Base-by-base conservation (phyloP, 1,140 invertebrate species). In the Leptonema lineaticorne region DNA sequence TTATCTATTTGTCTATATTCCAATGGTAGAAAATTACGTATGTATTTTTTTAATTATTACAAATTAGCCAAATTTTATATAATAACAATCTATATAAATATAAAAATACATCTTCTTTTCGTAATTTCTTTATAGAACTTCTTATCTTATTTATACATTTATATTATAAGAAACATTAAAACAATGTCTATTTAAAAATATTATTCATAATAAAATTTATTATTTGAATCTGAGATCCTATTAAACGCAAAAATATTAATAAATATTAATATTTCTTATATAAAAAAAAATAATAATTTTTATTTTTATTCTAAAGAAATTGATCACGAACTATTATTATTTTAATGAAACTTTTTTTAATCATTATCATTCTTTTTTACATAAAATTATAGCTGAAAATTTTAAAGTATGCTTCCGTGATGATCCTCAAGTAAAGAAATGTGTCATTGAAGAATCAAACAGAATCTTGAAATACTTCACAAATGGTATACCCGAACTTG, bases 401-500 rank as follows among this genome's bases (percentile, higher is more conserved):
- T 66, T 80, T 16, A 77, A 77, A 69, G 70, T 76, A 46, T 81
- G 79, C 63, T 72, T 75, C 18, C 74, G 75, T 58, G 73, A 75
- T 14, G 76, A 78, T 68, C 77, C 78, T 8, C 72, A 78, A 69
- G 59, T 81, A 24, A 74, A 74, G 63, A 71, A 76, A 16, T 81
- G 79, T 65, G 69, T 81, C 0, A 75, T 76, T 58, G 69, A 76
- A 59, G 76, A 81, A 20, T 76, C 83, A 0, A 76, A 81, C 18
- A 66, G 69, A 18, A 68, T 85, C n/a, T 75, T 74, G 46, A 82
- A 83, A n/a, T 75, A 81, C 27, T 73, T 85, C 22, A 78, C 73
- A 3, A 67, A 75, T 57, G 85, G 86, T 4, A 84, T 87, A 41
- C 79, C 81, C 14, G 82, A 79, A 60, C 76, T 87, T 16, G 75